Conservation (phyloP, 37 sponge, comb jelly and placozoan genomes). For the Mnemiopsis leidyi region DNA sequence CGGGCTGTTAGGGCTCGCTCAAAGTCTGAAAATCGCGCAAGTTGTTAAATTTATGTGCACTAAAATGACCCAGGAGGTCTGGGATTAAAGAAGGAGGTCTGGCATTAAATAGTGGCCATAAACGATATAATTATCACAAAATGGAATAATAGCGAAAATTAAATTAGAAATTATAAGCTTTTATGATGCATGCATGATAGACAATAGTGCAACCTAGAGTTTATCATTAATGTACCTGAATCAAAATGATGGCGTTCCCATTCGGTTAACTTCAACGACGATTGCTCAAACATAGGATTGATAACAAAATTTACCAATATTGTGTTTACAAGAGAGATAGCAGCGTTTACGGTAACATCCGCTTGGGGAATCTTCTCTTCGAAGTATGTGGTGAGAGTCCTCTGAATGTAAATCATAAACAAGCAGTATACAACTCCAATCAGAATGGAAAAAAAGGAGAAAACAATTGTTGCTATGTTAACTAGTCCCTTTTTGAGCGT, state of each 20-base stretch:
- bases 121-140: no score
- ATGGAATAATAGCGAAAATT: no score
- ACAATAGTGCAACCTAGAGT: no score
- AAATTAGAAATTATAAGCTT: no score
- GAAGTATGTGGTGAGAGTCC: neutral
- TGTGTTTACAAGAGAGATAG: neutral
- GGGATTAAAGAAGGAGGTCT: no score
- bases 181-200: no score
- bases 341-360: neutral
- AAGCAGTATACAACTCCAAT: slow-evolving; percentile 1
- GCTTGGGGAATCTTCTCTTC: neutral
- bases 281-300: neutral
- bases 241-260: neutral
- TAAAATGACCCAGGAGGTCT: no score
- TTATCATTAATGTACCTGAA: slow-evolving; percentile 24
- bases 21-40: slow-evolving; percentile 29
- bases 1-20: neutral
- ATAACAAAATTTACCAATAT: neutral
- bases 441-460: neutral
- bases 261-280: neutral
- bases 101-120: no score
- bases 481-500: no score
- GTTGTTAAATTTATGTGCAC: no score
- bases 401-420: slow-evolving; percentile 4
- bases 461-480: neutral